phyloP scores from a whole-genome alignment of 2,797 vertebrate genomes.

The Graptemys geographica region DNA sequence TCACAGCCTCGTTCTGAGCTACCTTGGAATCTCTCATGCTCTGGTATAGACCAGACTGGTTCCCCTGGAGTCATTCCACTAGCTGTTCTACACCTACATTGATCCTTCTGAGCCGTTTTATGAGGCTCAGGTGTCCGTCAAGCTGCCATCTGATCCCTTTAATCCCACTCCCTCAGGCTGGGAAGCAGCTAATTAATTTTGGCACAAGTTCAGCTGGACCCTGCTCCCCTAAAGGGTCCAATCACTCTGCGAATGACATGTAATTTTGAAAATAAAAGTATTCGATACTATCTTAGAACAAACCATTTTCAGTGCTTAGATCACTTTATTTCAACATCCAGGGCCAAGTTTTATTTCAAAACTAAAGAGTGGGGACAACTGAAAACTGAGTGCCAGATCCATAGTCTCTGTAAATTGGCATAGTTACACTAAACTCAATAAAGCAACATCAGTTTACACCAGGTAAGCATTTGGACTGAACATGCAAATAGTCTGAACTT shows the following conservation, averaged over 20 bases:
- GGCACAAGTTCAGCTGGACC: background rate
- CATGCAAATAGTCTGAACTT: background rate
- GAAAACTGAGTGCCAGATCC: background rate
- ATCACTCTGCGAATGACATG: background rate
- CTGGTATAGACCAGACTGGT: background rate
- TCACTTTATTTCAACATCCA: background rate
- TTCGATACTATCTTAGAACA: background rate
- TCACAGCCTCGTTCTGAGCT: background rate
- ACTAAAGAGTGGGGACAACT: background rate
- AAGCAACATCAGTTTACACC: background rate
- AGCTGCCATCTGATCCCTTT: background rate
- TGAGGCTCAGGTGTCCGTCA: background rate
- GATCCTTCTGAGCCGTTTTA: background rate
- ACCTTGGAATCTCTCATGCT: background rate
- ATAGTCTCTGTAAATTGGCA: background rate
- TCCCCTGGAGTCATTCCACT: background rate
- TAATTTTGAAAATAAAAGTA: background rate
- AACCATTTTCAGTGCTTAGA: background rate
- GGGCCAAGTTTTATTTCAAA: background rate
- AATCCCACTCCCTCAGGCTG: background rate
- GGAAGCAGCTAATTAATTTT: background rate
- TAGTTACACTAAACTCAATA: background rate
- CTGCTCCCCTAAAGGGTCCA: background rate
- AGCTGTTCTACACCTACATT: background rate
- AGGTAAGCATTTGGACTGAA: background rate